Base-by-base conservation (phyloP, 2,888 invertebrate genomes). In the Odontomyia ornata region DNA sequence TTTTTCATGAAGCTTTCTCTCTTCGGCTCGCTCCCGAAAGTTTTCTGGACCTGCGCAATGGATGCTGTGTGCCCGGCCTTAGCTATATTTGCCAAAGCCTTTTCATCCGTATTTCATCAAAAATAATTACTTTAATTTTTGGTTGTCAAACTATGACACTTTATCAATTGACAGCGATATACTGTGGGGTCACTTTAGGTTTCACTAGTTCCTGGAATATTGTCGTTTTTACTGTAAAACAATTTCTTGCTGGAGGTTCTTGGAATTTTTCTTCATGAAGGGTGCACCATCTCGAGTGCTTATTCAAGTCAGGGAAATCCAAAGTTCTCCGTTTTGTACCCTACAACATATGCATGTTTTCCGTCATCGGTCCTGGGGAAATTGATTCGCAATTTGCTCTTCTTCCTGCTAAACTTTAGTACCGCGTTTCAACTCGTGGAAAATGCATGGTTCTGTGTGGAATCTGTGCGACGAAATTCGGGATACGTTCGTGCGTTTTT, bases 391-490 rank as follows among this genome's bases (percentile, higher is more conserved):
- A 72, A 56, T 72, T 72, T 56, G 56, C 56, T 30, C 56, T 72
- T 72, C 72, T 56, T 72, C 72, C 72, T 72, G 72, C 56, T 72
- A 56, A 28, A 72, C 72, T 72, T 72, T 72, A 72, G 72, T 72
- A 30, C 52, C 72, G 72, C 72, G 72, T 52, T 72, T 72, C 72
- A 72, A 56, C 72, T 72, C 72, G 72, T 72, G 56, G 72, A 72
- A 72, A 56, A 56, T 72, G 56, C 56, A 72, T 56, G 72, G 65
- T 60, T 36, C 60, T 60, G 15, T 60, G 60, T 23, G n/a, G 60
- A 60, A 60, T 60, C 60, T 25, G 60, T 60, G 60, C 25, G 3
- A 11, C 23, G 23, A 13, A 60, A 25, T 23, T 60, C 60, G 2
- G 21, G 64, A 28, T 64, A 27, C n/a, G 15, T 30, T 64, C 64